Evolutionary conservation across 1,140 invertebrate genomes (phyloP), one percentile per base, ranked within the genome.

Genomic region (Monochamus saltuarius): DNA sequence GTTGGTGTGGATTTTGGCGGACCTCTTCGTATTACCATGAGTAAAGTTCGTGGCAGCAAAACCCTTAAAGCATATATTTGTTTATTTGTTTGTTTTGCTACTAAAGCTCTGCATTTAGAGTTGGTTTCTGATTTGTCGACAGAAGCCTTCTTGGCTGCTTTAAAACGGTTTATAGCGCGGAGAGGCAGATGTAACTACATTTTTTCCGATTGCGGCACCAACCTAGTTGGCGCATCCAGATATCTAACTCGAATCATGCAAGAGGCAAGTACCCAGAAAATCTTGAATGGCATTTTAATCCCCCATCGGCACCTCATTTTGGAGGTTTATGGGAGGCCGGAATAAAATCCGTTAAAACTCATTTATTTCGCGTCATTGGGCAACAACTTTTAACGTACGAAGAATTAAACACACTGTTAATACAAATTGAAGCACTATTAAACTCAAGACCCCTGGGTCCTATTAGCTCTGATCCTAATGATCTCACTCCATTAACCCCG

Each of bases 21-120:
- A 29, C 22, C 22, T 6, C 22, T 29, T 29, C 22, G 22, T 6
- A 29, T 29, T 6, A 29, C 22, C 6, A 29, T 29, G 22, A 29
- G 6, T 29, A 29, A 29, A 29, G 22, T 29, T 29, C 22, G 22
- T 29, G 22, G 29, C 16, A 1, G 39, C 35, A 11, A 36, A 62
- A 22, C 71, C 72, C 50, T 1, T 47, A 6, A 47, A 57, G 10
- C 36, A 39, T 19, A 66, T 68, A 9, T 47, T 69, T 6, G 71
- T 73, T 49, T 72, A 62, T 55, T 68, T 64, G 7, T 72, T 72
- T 9, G 69, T 65, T 4, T 70, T 56, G 36, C 22, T 6, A 29
- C 22, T 29, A 29, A 29, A 29, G 22, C 22, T 29, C 22, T 29
- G 6, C 22, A 29, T 29, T 6, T 29, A 29, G 22, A 29, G 6